Base-by-base conservation (phyloP, 2,797 vertebrate genomes). In the Phataginus tricuspis region DNA sequence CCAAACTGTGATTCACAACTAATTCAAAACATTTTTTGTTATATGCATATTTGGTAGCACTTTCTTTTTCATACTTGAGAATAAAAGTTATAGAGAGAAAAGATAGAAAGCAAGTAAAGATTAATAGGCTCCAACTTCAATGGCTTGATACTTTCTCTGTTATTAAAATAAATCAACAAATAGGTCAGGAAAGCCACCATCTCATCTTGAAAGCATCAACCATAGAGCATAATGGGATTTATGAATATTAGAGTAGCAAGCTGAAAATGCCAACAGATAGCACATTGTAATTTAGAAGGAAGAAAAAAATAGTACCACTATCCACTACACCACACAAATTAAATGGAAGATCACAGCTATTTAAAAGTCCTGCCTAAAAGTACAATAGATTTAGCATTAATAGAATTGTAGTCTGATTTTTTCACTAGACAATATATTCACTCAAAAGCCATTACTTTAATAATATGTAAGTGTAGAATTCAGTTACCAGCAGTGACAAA, bases 131-230 rank as follows among this genome's bases (percentile, higher is more conserved):
- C n/a, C 92, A 91, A 90, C 89, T 82, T 86, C 84, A 95, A 66
- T 64, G 37, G 59, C 84, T 95, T 95, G 87, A 61, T 95, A 42
- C 63, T 93, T 80, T 77, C 77, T 95, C 77, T 31, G 92, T 82
- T 89, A 90, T 92, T 94, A 88, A 96, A 96, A 94, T 96, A 94
- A 96, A 96, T 95, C 49, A 96, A 83, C 57, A 64, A 77, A 84
- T 53, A 29, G 64, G 77, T 79, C 84, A 92, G 34, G 75, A 94
- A 69, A 97, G 89, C 42, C 82, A 86, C 63, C 42, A 39, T 51
- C 59, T 91, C 57, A 72, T 95, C 88, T 87, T 90, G 45, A 88
- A 42, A 94, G 86, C 97, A 96, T 94, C 95, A n/a, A 75, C 2
- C 77, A n/a, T 23, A 34, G 19, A 86, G 34, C n/a, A 85, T 96